Percentiles rank a stretch among this genome's conserved stretches.
Conservation (phyloP, 2,113 vertebrate species). For the Spilogale gracilis region DNA sequence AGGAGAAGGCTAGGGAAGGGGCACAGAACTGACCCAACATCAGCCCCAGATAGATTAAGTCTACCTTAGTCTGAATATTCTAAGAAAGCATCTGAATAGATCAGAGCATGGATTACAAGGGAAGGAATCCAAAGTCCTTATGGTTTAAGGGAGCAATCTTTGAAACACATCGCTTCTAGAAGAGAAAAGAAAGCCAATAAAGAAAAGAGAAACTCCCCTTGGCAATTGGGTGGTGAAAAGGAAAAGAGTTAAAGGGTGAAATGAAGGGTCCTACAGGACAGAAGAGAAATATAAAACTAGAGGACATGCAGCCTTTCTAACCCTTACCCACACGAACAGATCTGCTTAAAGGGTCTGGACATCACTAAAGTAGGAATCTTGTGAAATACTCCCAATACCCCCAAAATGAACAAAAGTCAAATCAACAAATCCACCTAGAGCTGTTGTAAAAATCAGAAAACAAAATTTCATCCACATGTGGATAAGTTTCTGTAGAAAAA, state of each 20-base stretch:
- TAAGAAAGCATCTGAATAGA: constrained; percentile 3
- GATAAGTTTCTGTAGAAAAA: not conserved
- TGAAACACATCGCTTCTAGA: constrained; percentile 19
- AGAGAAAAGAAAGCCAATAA: constrained; percentile 14
- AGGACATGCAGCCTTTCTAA: not conserved
- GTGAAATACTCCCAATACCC: not conserved
- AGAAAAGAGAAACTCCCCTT: constrained; percentile 43
- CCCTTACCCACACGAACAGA: not conserved
- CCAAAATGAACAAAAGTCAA: constrained; percentile 22
- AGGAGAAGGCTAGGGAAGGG: not conserved
- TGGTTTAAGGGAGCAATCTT: not conserved
- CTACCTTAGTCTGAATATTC: constrained; percentile 14
- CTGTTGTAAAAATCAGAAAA: constrained; percentile 13
- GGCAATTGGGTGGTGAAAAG: not conserved
- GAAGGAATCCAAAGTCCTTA: not conserved
- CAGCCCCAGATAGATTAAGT: not conserved
- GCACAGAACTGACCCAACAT: not conserved
- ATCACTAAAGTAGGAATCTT: not conserved
- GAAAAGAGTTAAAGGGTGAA: constrained; percentile 3
- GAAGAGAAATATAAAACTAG: constrained; percentile 10
- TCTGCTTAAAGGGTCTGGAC: not conserved
- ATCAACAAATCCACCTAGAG: not conserved
- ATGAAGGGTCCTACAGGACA: not conserved
- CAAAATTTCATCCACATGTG: not conserved
- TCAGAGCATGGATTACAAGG: constrained; percentile 1